Percentiles rank a stretch among this genome's conserved stretches.
These are phyloP conservation scores for Nycticorax nycticorax DNA, from an alignment of 2,113 vertebrate genomes.

Conservation along the genomic window DNA sequence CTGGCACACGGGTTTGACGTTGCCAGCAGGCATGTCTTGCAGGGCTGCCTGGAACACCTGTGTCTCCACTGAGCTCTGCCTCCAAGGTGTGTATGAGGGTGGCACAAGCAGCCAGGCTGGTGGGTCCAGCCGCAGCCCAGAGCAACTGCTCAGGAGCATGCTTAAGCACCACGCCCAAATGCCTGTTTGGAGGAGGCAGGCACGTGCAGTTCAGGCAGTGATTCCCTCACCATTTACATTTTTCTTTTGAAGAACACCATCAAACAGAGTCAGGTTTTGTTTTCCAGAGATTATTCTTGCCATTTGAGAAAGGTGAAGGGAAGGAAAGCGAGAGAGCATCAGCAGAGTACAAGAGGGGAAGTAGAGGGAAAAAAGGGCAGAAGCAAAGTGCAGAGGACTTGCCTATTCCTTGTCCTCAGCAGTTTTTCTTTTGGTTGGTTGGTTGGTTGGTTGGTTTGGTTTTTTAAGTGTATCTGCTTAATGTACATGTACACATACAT, in stretches of 20 bases:
- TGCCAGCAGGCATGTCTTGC: not conserved
- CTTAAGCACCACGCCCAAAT: not conserved
- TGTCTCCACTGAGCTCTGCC: not conserved
- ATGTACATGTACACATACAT: rapidly evolving
- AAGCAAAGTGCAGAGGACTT: not conserved
- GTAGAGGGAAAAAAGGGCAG: not conserved
- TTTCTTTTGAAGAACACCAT: not conserved
- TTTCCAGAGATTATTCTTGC: not conserved
- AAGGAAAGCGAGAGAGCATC: not conserved
- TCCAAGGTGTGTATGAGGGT: not conserved
- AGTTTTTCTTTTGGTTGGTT: not conserved
- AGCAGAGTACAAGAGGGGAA: not conserved
- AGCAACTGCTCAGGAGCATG: rapidly evolving
- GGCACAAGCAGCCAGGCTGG: not conserved
- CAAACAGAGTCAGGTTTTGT: not conserved
- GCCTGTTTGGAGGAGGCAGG: not conserved
- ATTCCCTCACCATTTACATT: not conserved
- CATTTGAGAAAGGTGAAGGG: not conserved
- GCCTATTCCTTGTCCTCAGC: not conserved
- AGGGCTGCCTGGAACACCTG: not conserved
- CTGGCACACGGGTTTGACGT: not conserved
- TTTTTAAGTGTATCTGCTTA: not conserved
- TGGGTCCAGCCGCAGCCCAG: not conserved
- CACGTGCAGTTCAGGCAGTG: not conserved
- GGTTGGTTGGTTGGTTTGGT: not conserved